Evolutionary conservation across 2,797 vertebrate genomes (phyloP).

Genomic region (Anabacerthia variegaticeps): DNA sequence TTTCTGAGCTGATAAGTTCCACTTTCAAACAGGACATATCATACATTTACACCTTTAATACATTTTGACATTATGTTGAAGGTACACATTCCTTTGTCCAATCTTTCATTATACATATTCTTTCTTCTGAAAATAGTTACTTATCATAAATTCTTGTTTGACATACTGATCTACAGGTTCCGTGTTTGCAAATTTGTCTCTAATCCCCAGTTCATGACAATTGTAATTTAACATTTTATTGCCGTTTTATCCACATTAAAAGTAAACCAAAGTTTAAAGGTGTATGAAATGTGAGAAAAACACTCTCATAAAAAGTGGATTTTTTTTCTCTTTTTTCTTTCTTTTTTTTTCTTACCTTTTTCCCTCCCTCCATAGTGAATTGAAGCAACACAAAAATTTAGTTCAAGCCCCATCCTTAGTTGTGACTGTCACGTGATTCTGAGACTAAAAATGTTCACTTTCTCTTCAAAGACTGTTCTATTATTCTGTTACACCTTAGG

Average conservation of each 20-base stretch:
- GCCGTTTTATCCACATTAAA: neutral
- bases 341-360: neutral
- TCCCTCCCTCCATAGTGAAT: accelerated
- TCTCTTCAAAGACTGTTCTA: neutral
- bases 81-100: neutral
- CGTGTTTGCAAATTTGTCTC: neutral
- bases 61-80: neutral
- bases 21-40: neutral
- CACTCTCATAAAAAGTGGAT: neutral
- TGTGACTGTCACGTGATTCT: neutral
- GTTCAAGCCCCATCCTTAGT: neutral
- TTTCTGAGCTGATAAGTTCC: neutral
- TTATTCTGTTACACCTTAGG: neutral
- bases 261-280: neutral
- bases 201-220: neutral
- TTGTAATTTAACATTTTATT: neutral
- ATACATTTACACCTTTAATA: neutral
- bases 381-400: neutral
- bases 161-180: neutral
- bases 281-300: neutral
- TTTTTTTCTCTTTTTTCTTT: accelerated
- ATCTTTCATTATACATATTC: neutral
- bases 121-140: neutral
- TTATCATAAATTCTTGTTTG: neutral
- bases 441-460: neutral